Conservation (phyloP, 2,797 vertebrate species). For the Enteromius unitaeniatus region DNA sequence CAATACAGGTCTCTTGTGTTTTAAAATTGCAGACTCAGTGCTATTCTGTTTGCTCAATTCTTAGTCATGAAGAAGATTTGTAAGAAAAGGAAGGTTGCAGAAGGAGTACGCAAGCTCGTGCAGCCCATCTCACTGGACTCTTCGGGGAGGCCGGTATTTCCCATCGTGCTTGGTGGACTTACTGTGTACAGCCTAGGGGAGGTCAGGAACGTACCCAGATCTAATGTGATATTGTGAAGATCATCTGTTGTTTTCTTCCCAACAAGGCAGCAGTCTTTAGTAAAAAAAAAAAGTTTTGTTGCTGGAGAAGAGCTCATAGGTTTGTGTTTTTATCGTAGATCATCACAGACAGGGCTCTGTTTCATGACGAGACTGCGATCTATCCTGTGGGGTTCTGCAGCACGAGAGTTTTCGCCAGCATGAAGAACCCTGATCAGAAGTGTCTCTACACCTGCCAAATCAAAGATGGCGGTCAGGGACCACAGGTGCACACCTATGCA, state of each 20-base stretch:
- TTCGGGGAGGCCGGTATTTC: constrained; percentile 86
- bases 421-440: constrained; percentile 83
- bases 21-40: background rate
- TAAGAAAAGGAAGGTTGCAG: constrained; percentile 84
- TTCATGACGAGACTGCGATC: constrained; percentile 86
- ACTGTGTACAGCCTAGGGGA: constrained; percentile 92
- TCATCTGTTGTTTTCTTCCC: background rate
- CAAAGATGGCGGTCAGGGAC: constrained; percentile 84
- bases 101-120: constrained; percentile 81
- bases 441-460: constrained; percentile 94
- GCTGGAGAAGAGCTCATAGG: background rate
- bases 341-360: constrained; percentile 83
- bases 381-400: constrained; percentile 92
- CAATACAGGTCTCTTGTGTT: background rate
- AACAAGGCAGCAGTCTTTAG: background rate
- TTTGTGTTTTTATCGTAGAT: constrained; percentile 71
- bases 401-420: constrained; percentile 86
- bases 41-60: background rate
- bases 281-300: background rate
- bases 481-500: constrained; percentile 76
- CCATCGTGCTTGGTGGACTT: constrained; percentile 85
- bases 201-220: constrained; percentile 71
- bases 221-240: background rate
- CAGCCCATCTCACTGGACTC: constrained; percentile 87
- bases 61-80: constrained; percentile 86